phyloP scores from a whole-genome alignment of 53 echinoderm and acorn worm genomes.

The Paracentrotus lividus region DNA sequence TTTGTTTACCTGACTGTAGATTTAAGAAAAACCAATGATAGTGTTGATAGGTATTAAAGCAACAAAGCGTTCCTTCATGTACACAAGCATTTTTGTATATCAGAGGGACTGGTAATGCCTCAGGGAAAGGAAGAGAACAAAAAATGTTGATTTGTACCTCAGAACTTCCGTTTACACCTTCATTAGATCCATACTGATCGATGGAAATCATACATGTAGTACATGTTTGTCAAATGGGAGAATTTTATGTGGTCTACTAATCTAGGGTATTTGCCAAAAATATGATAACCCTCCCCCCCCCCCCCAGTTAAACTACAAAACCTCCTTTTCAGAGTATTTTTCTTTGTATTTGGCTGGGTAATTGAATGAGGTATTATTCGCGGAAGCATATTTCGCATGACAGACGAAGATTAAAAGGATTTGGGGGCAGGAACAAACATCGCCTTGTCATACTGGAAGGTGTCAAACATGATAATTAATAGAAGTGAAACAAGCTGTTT shows the following conservation, averaged over 20 bases:
- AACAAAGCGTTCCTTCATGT: too few relatives aligned
- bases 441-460: slow-evolving; percentile 49
- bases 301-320: neutral
- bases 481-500: slow-evolving; percentile 54
- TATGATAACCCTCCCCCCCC: neutral
- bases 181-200: neutral
- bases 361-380: slow-evolving; percentile 48
- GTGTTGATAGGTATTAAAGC: too few relatives aligned
- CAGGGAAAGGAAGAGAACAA: neutral
- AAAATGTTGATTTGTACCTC: neutral
- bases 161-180: neutral
- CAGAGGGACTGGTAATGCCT: too few relatives aligned
- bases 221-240: neutral
- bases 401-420: slow-evolving; percentile 48
- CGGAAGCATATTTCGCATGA: slow-evolving; percentile 21
- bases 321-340: neutral
- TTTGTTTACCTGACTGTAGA: too few relatives aligned
- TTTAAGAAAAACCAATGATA: too few relatives aligned
- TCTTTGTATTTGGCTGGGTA: slow-evolving; percentile 14
- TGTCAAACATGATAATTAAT: slow-evolving; percentile 25
- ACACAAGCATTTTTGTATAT: too few relatives aligned
- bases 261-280: slow-evolving; percentile 1
- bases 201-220: neutral
- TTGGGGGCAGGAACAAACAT: slow-evolving; percentile 45
- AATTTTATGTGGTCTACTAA: neutral